Evolutionary conservation across 2,797 vertebrate genomes (phyloP).

Genomic region (Sphaeramia orbicularis): DNA sequence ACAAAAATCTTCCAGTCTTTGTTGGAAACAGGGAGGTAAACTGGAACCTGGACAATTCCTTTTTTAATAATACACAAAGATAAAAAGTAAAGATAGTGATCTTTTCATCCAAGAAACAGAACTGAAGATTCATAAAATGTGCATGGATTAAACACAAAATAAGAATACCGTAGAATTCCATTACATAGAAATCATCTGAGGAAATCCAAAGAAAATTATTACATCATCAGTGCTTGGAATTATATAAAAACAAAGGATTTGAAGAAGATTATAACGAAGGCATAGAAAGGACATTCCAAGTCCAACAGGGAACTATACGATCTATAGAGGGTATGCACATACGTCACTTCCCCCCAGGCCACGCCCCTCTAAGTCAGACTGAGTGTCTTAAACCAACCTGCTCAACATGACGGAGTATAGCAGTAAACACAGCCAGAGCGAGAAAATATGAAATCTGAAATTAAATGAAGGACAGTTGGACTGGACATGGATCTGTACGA

Average conservation of each 20-base stretch:
- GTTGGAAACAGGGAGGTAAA: not conserved
- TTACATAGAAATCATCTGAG: constrained; percentile 28
- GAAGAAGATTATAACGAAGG: not conserved
- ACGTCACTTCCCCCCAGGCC: too few species aligned
- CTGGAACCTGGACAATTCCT: too few species aligned
- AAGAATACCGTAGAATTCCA: constrained; percentile 17
- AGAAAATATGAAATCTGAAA: too few species aligned
- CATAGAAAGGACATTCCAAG: constrained; percentile 1
- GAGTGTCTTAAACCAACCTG: too few species aligned
- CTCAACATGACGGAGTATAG: too few species aligned
- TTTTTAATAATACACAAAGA: not conserved
- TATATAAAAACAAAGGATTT: constrained; percentile 28
- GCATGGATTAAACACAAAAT: constrained; percentile 42
- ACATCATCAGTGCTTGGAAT: constrained; percentile 19
- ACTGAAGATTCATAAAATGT: constrained; percentile 35
- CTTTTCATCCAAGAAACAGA: constrained; percentile 24
- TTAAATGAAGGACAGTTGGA: too few species aligned
- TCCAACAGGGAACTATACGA: constrained; percentile 29
- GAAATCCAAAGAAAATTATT: constrained; percentile 17
- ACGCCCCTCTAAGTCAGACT: too few species aligned
- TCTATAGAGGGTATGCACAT: too few species aligned
- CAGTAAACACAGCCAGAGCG: too few species aligned
- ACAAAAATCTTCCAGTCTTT: not conserved
- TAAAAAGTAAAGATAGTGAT: not conserved
- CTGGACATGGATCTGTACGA: too few species aligned